Base-by-base conservation (phyloP, 2,113 vertebrate genomes). In the Phyllostomus discolor region DNA sequence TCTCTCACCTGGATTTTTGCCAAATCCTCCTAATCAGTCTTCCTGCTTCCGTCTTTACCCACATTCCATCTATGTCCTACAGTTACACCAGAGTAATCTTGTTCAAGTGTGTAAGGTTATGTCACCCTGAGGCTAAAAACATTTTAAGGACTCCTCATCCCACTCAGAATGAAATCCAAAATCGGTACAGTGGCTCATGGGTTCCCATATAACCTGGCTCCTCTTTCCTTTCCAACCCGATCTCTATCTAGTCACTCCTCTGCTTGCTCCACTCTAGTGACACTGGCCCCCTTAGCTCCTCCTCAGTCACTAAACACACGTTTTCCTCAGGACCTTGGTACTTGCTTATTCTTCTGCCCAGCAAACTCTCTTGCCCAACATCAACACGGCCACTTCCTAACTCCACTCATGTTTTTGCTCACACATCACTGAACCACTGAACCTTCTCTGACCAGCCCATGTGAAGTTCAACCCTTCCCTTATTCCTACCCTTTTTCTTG, bases 291-390 rank as follows among this genome's bases (percentile, higher is more conserved):
- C 50, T 70, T 80, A 72, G 33, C 22, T 80, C 0, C 57, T 91
- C 17, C 57, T 81, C 19, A 26, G 24, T 54, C 43, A 22, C 76
- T 12, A 64, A 52, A 28, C 4, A 31, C 16, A 35, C 33, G 24
- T 0, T 70, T 85, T 70, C 48, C n/a, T 73, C 35, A 46, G 33
- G n/a, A 52, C 31, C 10, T 72, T 24, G 52, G 20, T 5, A 7
- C 35, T 81, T 78, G 10, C 4, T 96, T 4, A 22, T 64, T 79
- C 46, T 7, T 92, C 20, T 76, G 69, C n/a, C 70, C 94, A 14
- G 67, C 20, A 91, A 70, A 28, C 4, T 7, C 70, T 76, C 72
- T 57, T 16, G 35, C 43, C 7, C 7, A 4, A 1, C 38, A 67
- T 38, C 19, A 11, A 7, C 7, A 2, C 35, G 26, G 4, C 8